These are phyloP conservation scores for Adelges cooleyi DNA, from an alignment of 1,140 invertebrate genomes.

Conservation along the genomic window DNA sequence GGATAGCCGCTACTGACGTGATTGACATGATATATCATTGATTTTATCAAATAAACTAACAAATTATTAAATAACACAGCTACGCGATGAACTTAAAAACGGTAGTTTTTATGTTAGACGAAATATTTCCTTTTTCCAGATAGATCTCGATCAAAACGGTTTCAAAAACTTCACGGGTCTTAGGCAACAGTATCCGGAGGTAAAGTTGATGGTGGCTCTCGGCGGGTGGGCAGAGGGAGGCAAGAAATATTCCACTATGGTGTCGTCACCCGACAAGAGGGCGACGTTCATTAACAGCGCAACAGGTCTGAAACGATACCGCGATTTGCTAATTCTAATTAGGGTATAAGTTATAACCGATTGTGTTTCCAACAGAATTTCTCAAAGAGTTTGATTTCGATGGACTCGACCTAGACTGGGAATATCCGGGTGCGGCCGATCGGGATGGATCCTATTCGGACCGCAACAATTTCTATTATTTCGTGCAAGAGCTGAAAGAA, in stretches of 20 bases:
- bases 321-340: background rate
- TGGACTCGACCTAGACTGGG: conserved; percentile 75
- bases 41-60: too few relatives aligned
- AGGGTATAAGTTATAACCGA: background rate
- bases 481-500: conserved; percentile 65
- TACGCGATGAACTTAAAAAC: too few relatives aligned
- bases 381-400: conserved; percentile 66
- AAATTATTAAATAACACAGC: too few relatives aligned
- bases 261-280: conserved; percentile 51
- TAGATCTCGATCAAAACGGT: conserved; percentile 62
- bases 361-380: conserved; percentile 44
- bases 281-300: conserved; percentile 62
- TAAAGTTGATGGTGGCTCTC: conserved; percentile 69
- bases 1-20: too few relatives aligned
- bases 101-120: too few relatives aligned
- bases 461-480: conserved; percentile 69
- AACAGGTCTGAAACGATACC: conserved; percentile 47
- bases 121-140: conserved; percentile 37
- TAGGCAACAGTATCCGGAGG: conserved; percentile 53
- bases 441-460: conserved; percentile 71
- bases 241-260: conserved; percentile 70
- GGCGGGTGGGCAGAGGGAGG: conserved; percentile 83
- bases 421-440: conserved; percentile 74
- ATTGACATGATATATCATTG: too few relatives aligned
- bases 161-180: conserved; percentile 72